These are phyloP conservation scores for Trinorchestia longiramus DNA, from an alignment of 1,140 invertebrate species.

Conservation along the genomic window DNA sequence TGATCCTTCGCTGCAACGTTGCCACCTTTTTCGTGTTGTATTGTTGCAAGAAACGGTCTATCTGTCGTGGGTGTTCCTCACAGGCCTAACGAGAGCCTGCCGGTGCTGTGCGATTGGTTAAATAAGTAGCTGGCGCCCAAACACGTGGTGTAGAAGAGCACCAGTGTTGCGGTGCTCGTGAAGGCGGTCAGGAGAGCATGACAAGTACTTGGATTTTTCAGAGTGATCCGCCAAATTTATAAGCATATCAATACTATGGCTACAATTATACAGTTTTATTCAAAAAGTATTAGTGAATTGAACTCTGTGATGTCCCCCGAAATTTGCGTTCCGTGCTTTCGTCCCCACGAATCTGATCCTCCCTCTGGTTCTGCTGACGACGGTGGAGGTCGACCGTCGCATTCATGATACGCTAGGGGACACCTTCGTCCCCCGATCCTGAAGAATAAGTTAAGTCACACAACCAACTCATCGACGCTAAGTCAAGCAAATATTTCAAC, in stretches of 20 bases:
- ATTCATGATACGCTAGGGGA: slow-evolving; percentile 52
- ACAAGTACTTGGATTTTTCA: slow-evolving; percentile 53
- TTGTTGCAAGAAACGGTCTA: neutral
- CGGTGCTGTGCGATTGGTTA: neutral
- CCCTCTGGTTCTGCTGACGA: slow-evolving; percentile 45
- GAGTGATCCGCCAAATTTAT: slow-evolving; percentile 46
- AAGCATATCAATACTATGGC: slow-evolving; percentile 47
- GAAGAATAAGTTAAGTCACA: slow-evolving; percentile 3
- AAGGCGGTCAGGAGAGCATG: slow-evolving; percentile 19
- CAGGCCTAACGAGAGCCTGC: neutral
- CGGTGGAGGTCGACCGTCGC: slow-evolving; percentile 44
- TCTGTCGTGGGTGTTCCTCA: neutral
- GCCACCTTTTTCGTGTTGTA: neutral
- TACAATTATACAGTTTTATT: slow-evolving; percentile 28
- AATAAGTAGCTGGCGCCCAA: neutral
- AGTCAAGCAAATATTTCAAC: neutral
- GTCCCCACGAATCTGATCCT: slow-evolving; percentile 45
- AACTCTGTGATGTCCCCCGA: slow-evolving; percentile 41
- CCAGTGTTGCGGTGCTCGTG: neutral
- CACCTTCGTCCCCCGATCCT: slow-evolving; percentile 43
- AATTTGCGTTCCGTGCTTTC: slow-evolving; percentile 6
- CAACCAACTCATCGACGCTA: neutral
- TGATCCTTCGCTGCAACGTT: slow-evolving; percentile 13
- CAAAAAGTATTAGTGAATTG: slow-evolving; percentile 45
- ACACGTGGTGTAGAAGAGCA: slow-evolving; percentile 22